These are phyloP conservation scores for Eidolon dupreanum DNA, from an alignment of 2,797 vertebrate species.

Conservation along the genomic window DNA sequence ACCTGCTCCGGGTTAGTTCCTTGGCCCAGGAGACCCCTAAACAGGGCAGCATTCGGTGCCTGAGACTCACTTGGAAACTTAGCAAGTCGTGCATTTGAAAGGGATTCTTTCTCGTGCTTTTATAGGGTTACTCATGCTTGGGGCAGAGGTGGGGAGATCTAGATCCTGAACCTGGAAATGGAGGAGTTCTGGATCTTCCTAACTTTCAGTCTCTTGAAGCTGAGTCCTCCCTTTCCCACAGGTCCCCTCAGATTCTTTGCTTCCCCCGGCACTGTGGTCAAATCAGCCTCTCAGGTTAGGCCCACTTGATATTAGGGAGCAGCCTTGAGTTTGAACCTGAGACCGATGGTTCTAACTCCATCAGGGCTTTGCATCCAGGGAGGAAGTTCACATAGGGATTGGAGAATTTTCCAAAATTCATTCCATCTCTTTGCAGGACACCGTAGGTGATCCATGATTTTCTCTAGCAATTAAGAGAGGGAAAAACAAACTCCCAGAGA, in stretches of 20 bases:
- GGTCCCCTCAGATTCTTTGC: not conserved
- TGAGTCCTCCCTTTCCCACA: not conserved
- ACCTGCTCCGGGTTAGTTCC: not conserved
- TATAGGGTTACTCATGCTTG: not conserved
- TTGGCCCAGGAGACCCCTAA: not conserved
- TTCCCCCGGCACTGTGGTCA: not conserved
- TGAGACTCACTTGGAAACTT: not conserved
- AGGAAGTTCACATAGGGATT: not conserved
- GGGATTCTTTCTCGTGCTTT: not conserved
- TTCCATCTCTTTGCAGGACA: not conserved
- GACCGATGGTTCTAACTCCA: not conserved
- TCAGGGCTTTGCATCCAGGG: not conserved
- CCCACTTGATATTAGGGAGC: no score
- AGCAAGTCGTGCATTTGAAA: not conserved
- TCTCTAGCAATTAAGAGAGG: not conserved
- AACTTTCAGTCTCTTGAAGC: not conserved
- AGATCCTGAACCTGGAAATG: accelerated
- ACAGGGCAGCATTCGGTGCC: not conserved
- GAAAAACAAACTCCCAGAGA: not conserved
- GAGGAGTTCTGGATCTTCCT: not conserved
- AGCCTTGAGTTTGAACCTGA: not conserved
- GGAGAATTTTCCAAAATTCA: not conserved
- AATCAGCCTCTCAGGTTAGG: not conserved
- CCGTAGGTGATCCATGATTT: not conserved
- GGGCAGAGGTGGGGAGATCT: not conserved